Conservation (phyloP, 1,140 invertebrate species). For the Physella acuta region DNA sequence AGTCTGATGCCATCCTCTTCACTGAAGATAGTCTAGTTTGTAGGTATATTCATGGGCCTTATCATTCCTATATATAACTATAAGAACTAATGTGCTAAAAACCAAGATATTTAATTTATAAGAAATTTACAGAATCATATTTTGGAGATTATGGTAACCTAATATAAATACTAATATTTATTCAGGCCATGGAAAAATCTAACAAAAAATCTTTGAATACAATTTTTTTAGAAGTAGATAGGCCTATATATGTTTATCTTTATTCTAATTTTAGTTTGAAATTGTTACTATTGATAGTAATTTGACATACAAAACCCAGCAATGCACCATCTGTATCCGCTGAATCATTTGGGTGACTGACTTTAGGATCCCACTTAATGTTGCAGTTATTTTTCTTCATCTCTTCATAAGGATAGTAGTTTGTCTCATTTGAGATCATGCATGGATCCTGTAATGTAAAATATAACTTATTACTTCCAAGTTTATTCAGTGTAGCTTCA, state of each 20-base stretch:
- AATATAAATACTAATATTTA: not conserved
- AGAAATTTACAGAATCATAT: too few relatives aligned
- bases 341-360: slow-evolving; percentile 33
- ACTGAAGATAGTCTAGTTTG: too few relatives aligned
- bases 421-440: slow-evolving; percentile 46
- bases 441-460: slow-evolving; percentile 46
- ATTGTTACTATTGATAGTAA: not conserved
- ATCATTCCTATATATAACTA: too few relatives aligned
- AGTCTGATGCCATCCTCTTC: too few relatives aligned
- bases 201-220: not conserved
- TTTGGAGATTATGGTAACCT: too few relatives aligned
- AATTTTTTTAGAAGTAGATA: not conserved
- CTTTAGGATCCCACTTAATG: slow-evolving; percentile 48
- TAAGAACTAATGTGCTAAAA: too few relatives aligned
- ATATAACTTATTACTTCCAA: too few relatives aligned
- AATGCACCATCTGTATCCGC: slow-evolving; percentile 37
- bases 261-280: not conserved
- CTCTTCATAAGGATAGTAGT: slow-evolving; percentile 48
- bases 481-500: too few relatives aligned
- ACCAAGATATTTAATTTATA: too few relatives aligned
- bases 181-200: not conserved
- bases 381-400: slow-evolving; percentile 41
- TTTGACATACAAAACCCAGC: slow-evolving; percentile 50
- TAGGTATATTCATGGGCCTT: too few relatives aligned
- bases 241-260: not conserved